Conservation (phyloP, 2,888 invertebrate species). For the Anoncus sp. region DNA sequence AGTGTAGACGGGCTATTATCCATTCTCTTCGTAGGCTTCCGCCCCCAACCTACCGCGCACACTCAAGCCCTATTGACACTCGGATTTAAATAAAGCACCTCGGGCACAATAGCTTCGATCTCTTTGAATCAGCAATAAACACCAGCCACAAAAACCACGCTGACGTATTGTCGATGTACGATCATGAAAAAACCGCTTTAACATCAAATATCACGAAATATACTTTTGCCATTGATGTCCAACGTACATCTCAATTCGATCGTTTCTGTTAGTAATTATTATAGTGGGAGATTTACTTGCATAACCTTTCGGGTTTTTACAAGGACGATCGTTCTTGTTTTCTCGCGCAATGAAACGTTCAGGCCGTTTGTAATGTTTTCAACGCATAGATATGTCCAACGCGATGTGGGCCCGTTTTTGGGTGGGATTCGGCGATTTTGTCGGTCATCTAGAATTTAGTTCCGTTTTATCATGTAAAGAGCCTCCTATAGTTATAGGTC, state of each 20-base stretch:
- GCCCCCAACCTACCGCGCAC: conserved; percentile 9
- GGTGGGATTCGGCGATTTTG: too few relatives aligned
- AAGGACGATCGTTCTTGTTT: too few relatives aligned
- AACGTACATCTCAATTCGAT: not conserved
- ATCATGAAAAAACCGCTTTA: conserved; percentile 1
- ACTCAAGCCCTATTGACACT: conserved; percentile 69
- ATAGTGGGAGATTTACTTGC: too few relatives aligned
- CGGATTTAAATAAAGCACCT: conserved; percentile 77
- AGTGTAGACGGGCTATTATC: conserved; percentile 22
- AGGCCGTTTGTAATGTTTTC: too few relatives aligned
- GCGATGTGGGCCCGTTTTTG: too few relatives aligned
- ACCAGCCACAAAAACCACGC: conserved; percentile 26
- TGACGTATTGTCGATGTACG: conserved; percentile 13
- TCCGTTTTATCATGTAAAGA: too few relatives aligned
- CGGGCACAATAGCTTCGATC: conserved; percentile 62
- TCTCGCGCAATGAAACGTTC: too few relatives aligned
- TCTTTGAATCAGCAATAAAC: conserved; percentile 60
- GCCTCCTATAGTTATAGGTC: too few relatives aligned
- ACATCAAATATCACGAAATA: not conserved
- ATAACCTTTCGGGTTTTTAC: too few relatives aligned
- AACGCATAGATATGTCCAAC: too few relatives aligned
- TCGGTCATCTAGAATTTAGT: too few relatives aligned
- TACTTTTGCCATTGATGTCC: not conserved
- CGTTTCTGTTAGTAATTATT: too few relatives aligned
- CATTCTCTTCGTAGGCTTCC: conserved; percentile 14